A percentile compares a stretch with the other conserved stretches of the same genome.
phyloP scores from a whole-genome alignment of 35 echinoderm and acorn worm species.

The Hemicentrotus pulcherrimus region DNA sequence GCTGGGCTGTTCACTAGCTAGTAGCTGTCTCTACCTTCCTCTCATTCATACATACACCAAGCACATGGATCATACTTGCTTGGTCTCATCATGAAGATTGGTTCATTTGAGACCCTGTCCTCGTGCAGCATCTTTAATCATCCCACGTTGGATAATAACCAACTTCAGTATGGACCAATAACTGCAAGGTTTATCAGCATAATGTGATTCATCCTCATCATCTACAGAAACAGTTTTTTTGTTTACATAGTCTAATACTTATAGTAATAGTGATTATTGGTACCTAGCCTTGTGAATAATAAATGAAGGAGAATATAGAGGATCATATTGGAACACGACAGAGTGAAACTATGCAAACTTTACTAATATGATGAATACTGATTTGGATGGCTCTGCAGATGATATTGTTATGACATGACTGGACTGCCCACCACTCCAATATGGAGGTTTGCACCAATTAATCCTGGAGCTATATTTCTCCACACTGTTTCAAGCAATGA shows the following conservation, averaged over 20 bases:
- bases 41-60: not conserved
- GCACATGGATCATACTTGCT: constrained; percentile 1
- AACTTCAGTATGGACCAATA: not conserved
- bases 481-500: not conserved
- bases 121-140: not conserved
- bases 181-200: not conserved
- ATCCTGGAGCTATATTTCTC: not conserved
- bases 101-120: not conserved
- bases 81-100: not conserved
- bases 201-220: not conserved
- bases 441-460: not conserved
- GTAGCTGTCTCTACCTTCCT: not conserved
- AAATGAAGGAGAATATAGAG: not conserved
- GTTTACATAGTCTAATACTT: not conserved
- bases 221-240: not conserved
- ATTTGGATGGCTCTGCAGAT: not conserved
- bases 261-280: not conserved
- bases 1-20: not conserved
- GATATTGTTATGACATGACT: not conserved
- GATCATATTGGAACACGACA: not conserved
- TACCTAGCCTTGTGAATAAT: not conserved
- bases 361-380: not conserved
- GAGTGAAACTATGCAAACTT: not conserved
- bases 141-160: not conserved
- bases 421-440: not conserved